Evolutionary conservation across 2,113 vertebrate species (phyloP).

Genomic region (Eira barbara): DNA sequence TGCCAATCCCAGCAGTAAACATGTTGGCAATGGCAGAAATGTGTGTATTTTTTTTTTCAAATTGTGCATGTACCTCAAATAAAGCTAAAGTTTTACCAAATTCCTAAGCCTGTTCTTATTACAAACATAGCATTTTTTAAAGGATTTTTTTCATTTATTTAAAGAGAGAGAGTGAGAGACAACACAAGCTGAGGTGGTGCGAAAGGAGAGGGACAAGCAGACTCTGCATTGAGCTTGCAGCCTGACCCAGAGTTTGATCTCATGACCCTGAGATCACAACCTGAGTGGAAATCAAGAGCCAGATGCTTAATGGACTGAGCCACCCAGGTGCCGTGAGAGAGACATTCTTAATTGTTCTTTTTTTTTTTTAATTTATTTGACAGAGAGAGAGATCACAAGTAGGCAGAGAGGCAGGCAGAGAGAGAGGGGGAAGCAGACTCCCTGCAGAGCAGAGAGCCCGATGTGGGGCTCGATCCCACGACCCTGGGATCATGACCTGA

Average conservation of each 20-base stretch:
- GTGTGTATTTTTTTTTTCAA: not conserved
- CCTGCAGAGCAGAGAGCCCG: too few species aligned
- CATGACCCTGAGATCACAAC: not conserved
- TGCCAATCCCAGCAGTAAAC: not conserved
- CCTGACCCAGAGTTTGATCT: not conserved
- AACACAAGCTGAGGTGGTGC: not conserved
- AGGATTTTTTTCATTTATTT: not conserved
- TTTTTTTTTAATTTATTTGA: too few species aligned
- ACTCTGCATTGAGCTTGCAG: not conserved
- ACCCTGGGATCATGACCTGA: not conserved
- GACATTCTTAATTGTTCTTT: not conserved
- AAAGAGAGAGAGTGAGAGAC: not conserved
- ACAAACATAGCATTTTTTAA: not conserved
- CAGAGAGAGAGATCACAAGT: too few species aligned
- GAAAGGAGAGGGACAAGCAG: not conserved
- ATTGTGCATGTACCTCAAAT: not conserved
- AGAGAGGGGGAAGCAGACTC: too few species aligned
- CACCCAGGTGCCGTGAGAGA: not conserved
- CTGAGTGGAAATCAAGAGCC: too few species aligned
- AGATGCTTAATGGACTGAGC: too few species aligned
- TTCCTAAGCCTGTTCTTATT: constrained; percentile 21
- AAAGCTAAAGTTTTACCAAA: not conserved
- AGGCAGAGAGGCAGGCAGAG: too few species aligned
- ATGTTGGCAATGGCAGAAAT: not conserved
- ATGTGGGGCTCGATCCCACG: too few species aligned